Base-by-base conservation (phyloP, 2,888 invertebrate genomes). In the Ichneumoninae sp. region DNA sequence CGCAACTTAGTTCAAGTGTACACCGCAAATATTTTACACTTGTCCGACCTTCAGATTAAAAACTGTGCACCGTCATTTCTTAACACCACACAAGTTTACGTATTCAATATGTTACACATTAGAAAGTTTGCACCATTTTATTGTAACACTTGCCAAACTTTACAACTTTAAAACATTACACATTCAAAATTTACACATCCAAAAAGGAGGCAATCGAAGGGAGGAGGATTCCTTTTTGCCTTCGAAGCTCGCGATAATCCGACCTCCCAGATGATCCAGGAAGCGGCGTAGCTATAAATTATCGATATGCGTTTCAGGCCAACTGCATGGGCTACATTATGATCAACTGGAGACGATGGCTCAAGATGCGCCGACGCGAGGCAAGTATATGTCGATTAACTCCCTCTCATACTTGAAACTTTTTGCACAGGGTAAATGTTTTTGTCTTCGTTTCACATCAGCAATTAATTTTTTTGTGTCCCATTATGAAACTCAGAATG, bases 301-400 rank as follows among this genome's bases (percentile, higher is more conserved):
- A 77, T 68, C 52, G 60, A 81, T 81, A n/a, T 19, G 52, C 83
- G 13, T 89, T 87, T 8, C 87, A 93, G 93, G 93, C 93, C 0
- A 93, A 90, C 80, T 78, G 65, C 7, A 90, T 92, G 83, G 87
- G 88, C 0, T 81, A 83, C 16, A 87, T 92, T 40, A 71, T 93
- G 44, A 73, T 93, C 30, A 89, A 90, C 10, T 92, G 92, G 90
- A 88, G 90, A 75, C 80, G 85, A 16, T 87, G 85, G 83, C 26
- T 85, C 13, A 78, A 85, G 36, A 52, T 66, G n/a, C 8, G 33
- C 16, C 84, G 81, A 66, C 50, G 70, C 36, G 77, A 83, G 83
- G 87, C 80, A 60, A 85, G 82, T 69, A 69, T 52, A 26, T 30
- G 13, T 68, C 26, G 65, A 66, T 10, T 44, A 16, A 33, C 19